phyloP scores from a whole-genome alignment of 1,140 invertebrate species.

The Cydia pomonella region DNA sequence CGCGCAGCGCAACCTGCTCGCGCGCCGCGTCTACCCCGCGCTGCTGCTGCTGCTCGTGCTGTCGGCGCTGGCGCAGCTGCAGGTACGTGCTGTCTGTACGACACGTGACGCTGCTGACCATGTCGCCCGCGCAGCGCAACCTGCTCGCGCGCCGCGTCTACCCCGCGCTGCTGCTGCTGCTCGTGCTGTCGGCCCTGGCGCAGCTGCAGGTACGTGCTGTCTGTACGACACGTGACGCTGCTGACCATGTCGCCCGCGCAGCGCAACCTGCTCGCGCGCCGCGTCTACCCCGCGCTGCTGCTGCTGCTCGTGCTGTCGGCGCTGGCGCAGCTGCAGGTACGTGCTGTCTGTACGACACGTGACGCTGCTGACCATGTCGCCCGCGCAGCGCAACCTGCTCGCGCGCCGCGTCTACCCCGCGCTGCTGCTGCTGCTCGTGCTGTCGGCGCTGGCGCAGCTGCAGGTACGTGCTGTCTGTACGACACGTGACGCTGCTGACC shows the following conservation, averaged over 20 bases:
- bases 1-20: slow-evolving; percentile 88
- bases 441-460: no score
- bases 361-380: no score
- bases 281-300: slow-evolving; percentile 95
- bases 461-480: no score
- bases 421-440: no score
- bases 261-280: slow-evolving; percentile 89
- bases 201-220: slow-evolving; percentile 84
- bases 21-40: slow-evolving; percentile 95
- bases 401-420: no score
- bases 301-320: slow-evolving; percentile 85
- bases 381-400: no score
- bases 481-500: no score
- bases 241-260: slow-evolving; percentile 80
- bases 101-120: slow-evolving; percentile 3
- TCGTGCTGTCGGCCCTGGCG: slow-evolving; percentile 85
- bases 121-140: slow-evolving; percentile 85
- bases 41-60: slow-evolving; percentile 87
- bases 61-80: slow-evolving; percentile 87
- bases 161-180: slow-evolving; percentile 90
- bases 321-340: slow-evolving; percentile 88
- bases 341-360: no score
- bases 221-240: no score
- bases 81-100: slow-evolving; percentile 79
- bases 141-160: slow-evolving; percentile 94